phyloP scores from a whole-genome alignment of 2,888 invertebrate species.

The Sceliomorpha sp. region DNA sequence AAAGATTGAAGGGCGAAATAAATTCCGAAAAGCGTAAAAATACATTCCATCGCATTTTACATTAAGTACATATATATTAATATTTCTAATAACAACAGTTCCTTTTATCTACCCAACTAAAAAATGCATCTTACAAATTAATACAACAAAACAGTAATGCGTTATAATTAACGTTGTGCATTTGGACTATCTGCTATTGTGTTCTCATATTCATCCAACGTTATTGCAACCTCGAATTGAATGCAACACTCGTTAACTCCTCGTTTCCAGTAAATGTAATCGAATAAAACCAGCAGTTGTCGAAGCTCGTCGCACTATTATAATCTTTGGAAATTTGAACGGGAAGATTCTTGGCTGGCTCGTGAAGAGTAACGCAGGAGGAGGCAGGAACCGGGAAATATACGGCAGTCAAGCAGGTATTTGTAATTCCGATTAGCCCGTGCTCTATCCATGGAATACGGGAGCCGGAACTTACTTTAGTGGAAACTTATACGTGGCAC shows the following conservation, averaged over 20 bases:
- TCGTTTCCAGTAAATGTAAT: not conserved
- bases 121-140: no score
- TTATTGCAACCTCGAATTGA: no score
- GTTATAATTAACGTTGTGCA: no score
- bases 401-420: constrained; percentile 63
- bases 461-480: constrained; percentile 66
- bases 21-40: not conserved
- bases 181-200: no score
- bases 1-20: not conserved
- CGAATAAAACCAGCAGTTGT: constrained; percentile 6
- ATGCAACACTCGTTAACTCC: not conserved
- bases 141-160: no score
- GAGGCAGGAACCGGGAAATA: constrained; percentile 43
- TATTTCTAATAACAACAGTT: no score
- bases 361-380: constrained; percentile 31
- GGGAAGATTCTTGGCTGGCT: constrained; percentile 34
- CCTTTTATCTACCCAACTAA: no score
- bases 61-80: no score
- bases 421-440: constrained; percentile 78
- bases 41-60: not conserved
- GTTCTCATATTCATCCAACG: no score
- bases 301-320: constrained; percentile 43
- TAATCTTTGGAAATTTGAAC: constrained; percentile 63
- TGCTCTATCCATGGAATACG: constrained; percentile 63
- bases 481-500: constrained; percentile 68